Evolutionary conservation across 2,797 vertebrate genomes (phyloP).

Genomic region (Betta splendens): DNA sequence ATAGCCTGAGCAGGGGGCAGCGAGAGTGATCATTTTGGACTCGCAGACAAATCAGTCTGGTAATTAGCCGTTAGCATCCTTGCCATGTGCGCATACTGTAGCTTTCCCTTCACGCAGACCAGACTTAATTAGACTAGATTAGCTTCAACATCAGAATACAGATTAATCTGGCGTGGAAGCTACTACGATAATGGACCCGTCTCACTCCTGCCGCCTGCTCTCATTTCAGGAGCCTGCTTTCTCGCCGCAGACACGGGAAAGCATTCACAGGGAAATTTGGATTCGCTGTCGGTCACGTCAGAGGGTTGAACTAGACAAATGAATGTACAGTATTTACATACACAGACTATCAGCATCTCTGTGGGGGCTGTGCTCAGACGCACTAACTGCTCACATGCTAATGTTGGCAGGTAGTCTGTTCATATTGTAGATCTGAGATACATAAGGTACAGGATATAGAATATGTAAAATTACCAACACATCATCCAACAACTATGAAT

Average conservation of each 20-base stretch:
- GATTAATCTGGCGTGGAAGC: conserved; percentile 62
- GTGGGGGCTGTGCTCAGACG: neutral
- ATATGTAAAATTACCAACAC: no score
- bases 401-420: no score
- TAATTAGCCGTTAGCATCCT: conserved; percentile 65
- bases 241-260: conserved; percentile 25
- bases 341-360: neutral
- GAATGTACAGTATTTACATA: neutral
- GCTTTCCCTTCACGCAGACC: conserved; percentile 51
- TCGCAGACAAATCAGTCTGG: conserved; percentile 44
- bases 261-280: conserved; percentile 12
- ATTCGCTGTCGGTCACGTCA: conserved; percentile 11
- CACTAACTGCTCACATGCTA: neutral
- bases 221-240: conserved; percentile 26
- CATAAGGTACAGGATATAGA: no score
- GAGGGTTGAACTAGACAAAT: neutral
- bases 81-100: conserved; percentile 34
- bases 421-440: no score
- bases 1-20: conserved; percentile 47
- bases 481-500: no score
- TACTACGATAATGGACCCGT: conserved; percentile 41
- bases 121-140: conserved; percentile 72
- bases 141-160: conserved; percentile 49
- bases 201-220: conserved; percentile 46
- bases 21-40: conserved; percentile 61